Evolutionary conservation across 2,888 invertebrate genomes (phyloP), one percentile per base, ranked within the genome.

Genomic region (Cephus rjabovi): DNA sequence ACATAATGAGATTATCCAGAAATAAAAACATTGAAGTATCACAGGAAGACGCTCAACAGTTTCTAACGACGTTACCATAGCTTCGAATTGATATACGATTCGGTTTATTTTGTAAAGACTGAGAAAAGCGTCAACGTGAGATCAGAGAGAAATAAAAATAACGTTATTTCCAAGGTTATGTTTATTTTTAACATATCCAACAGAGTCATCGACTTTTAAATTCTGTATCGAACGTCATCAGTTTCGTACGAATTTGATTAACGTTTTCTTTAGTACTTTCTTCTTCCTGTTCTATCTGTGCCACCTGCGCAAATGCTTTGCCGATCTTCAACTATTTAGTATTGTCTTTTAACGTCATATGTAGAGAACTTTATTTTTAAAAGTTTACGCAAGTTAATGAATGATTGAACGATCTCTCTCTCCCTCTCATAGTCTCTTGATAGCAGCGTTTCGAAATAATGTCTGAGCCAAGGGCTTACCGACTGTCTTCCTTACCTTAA

Each of bases 151-250:
- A 79, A 77, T 79, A 81, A 80, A 74, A 76, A n/a, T 75, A 82
- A 80, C 77, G 83, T 84, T 84, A 83, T 86, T 83, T 85, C 82
- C 82, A 79, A 79, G 78, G 76, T 79, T 68, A 77, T 34, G 84
- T 86, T 86, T 86, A 85, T 85, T 85, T 86, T 85, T 77, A 79
- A 40, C 69, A 71, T 37, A 33, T 69, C 70, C 30, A n/a, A 56
- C 37, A 37, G 74, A 69, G 33, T 74, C n/a, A 34, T 33, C 74
- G 35, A 37, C 40, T 77, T 75, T 75, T 68, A 35, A 56, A 56
- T 73, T 73, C 37, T 74, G 69, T 34, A 40, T 34, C n/a, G 30
- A 77, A 75, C 37, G n/a, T 75, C 30, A 31, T 31, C 40, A 78
- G 71, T 75, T 76, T 34, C n/a, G 73, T 9, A 23, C 9, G 56